Base-by-base conservation (phyloP, 2,888 invertebrate species). In the Lucinisca nassula region DNA sequence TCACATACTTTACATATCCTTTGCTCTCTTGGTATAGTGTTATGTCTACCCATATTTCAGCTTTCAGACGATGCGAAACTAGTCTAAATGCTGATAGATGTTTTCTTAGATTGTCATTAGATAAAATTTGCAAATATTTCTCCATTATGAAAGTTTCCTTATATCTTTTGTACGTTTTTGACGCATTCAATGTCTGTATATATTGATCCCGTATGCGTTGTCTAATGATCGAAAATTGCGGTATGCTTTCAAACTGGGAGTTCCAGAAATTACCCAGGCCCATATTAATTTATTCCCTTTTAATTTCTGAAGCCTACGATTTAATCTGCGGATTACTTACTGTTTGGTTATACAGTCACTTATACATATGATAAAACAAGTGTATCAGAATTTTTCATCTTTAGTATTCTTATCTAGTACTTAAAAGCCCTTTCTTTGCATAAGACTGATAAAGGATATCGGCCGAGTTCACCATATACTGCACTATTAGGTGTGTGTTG, bases 371-470 rank as follows among this genome's bases (percentile, higher is more conserved):
- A 21, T 4, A 55, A 55, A 55, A 4, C 55, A 21, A 21, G n/a
- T 6, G 14, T 40, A 14, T 40, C n/a, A 40, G 40, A 40, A 40
- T 55, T 55, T 14, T 21, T 55, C 12, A 4, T 4, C n/a, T 55
- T 55, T 55, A n/a, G n/a, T 55, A n/a, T 55, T 55, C 4, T n/a
- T 17, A 55, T 55, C 17, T 17, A 72, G 37, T 12, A 72, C 72
- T 72, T 72, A 14, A 72, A 37, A n/a, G 40, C n/a, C 30, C 72
- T 72, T 24, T 38, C 40, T n/a, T 72, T 38, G n/a, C 37, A 40
- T 72, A 72, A 12, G 37, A 72, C 72, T 17, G 37, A 72, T 21
- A 72, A 8, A 24, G 72, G 72, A 72, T 72, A 72, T 3, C 72
- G 72, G 37, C 72, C 72, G 3, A 72, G 21, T 72, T 72, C 72